These are phyloP conservation scores for Okapia johnstoni DNA, from an alignment of 2,113 vertebrate genomes.

Conservation along the genomic window DNA sequence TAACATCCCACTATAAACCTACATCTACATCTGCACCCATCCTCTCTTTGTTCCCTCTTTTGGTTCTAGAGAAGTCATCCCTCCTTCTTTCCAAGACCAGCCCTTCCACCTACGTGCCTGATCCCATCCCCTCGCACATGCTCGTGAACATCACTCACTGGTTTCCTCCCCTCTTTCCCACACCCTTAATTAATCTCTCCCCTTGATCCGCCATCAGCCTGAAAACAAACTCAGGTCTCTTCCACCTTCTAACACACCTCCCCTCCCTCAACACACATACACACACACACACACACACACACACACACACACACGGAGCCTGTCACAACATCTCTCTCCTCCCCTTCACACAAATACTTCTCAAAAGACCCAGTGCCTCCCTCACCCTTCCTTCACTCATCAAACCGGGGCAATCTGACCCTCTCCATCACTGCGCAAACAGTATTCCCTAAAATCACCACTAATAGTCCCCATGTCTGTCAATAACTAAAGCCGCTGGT, in stretches of 20 bases:
- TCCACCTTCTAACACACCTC: neutral
- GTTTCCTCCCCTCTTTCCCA: neutral
- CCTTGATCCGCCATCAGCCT: neutral
- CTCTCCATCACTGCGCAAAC: neutral
- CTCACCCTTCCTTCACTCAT: neutral
- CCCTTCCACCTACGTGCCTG: constrained; percentile 34
- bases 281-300: neutral
- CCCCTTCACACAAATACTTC: neutral
- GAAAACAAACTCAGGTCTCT: neutral
- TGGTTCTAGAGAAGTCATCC: constrained; percentile 33
- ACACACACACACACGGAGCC: neutral
- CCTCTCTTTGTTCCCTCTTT: constrained; percentile 48
- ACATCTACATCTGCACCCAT: constrained; percentile 58
- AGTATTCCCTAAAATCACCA: neutral
- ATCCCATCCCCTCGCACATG: neutral
- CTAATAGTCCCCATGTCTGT: fast-evolving
- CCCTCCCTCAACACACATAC: neutral
- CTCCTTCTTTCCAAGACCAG: constrained; percentile 36
- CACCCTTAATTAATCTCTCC: neutral
- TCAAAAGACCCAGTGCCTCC: neutral
- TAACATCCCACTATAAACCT: constrained; percentile 65
- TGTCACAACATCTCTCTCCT: neutral
- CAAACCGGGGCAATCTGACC: neutral
- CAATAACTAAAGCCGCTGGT: neutral
- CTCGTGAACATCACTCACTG: neutral